A percentile compares a stretch with the other conserved stretches of the same genome.
These are phyloP conservation scores for Heliconius aoede DNA, from an alignment of 2,888 invertebrate species.

Conservation along the genomic window DNA sequence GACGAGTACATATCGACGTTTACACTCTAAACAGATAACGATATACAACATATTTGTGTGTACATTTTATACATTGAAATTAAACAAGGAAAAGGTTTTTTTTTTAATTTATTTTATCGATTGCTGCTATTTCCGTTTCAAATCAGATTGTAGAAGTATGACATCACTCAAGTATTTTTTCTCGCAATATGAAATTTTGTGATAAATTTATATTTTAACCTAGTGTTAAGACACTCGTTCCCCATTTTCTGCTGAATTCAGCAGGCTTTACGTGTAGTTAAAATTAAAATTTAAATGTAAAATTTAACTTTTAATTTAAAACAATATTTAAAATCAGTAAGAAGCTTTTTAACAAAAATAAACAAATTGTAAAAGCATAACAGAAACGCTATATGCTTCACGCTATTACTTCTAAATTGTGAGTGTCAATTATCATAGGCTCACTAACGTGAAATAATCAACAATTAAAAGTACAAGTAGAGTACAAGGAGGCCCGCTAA, in stretches of 20 bases:
- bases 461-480: slow-evolving; percentile 76
- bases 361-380: neutral
- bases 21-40: too few species aligned
- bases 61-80: slow-evolving; percentile 5
- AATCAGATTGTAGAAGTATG: neutral
- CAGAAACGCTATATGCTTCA: neutral
- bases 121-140: slow-evolving; percentile 3
- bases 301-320: too few species aligned
- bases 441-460: neutral
- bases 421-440: neutral
- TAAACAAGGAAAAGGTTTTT: neutral
- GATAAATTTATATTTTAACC: neutral
- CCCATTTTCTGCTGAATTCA: too few species aligned
- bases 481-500: slow-evolving; percentile 74
- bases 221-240: too few species aligned
- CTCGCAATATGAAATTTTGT: neutral
- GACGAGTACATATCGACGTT: too few species aligned
- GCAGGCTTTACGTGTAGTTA: too few species aligned
- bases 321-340: neutral
- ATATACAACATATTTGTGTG: neutral
- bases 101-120: neutral
- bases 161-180: neutral
- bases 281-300: too few species aligned
- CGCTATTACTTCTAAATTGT: neutral
- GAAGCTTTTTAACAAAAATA: neutral